phyloP scores from a whole-genome alignment of 1,140 invertebrate genomes.

The Monomorium pharaonis region DNA sequence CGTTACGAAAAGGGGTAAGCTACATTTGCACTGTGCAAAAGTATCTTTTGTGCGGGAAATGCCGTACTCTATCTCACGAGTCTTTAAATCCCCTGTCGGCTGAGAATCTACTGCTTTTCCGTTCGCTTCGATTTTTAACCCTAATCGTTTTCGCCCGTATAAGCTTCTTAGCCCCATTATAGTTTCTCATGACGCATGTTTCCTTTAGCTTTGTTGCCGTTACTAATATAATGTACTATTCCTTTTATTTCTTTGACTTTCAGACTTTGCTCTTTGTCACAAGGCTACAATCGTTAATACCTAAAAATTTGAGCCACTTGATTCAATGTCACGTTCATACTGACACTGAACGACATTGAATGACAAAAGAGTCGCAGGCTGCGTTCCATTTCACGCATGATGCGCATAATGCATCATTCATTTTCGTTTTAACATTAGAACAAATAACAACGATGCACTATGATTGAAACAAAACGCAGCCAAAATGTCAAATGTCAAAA shows the following conservation, averaged over 20 bases:
- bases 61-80: neutral
- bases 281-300: slow-evolving; percentile 10
- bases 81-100: slow-evolving; percentile 9
- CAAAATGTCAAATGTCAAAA: no score
- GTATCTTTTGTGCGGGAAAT: neutral
- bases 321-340: neutral
- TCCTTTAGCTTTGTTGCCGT: neutral
- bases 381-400: no score
- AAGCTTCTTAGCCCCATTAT: slow-evolving; percentile 35
- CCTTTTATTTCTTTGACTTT: neutral
- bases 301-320: slow-evolving; percentile 32
- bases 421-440: no score
- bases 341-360: neutral
- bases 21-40: neutral
- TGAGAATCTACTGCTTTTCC: neutral
- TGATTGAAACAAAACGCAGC: no score
- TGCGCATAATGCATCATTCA: no score
- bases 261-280: neutral
- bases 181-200: neutral
- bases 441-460: no score
- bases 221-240: neutral
- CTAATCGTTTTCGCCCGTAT: neutral
- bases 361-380: slow-evolving; percentile 12
- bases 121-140: neutral
- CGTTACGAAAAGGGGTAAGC: slow-evolving; percentile 13